phyloP scores from a whole-genome alignment of 2,888 invertebrate genomes.

The Bombylius discolor region DNA sequence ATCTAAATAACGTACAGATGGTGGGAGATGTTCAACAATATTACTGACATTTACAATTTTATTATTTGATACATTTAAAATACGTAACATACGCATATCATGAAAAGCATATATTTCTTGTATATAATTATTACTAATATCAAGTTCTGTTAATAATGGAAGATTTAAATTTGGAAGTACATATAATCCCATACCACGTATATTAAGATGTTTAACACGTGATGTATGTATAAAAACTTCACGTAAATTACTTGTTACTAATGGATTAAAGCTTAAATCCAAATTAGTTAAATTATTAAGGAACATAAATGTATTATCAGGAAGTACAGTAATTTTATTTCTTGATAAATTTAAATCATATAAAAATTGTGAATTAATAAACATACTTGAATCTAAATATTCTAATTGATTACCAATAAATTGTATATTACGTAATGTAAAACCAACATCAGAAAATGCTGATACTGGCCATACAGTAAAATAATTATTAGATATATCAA shows the following conservation, averaged over 20 bases:
- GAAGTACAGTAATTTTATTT: slow-evolving; percentile 71
- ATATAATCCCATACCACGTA: slow-evolving; percentile 64
- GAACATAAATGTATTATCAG: slow-evolving; percentile 79
- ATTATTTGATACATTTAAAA: slow-evolving; percentile 65
- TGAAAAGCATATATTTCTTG: slow-evolving; percentile 57
- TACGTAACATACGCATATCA: slow-evolving; percentile 55
- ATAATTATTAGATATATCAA: slow-evolving; percentile 67
- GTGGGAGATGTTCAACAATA: slow-evolving; percentile 59
- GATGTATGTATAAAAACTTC: slow-evolving; percentile 79
- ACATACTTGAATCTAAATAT: slow-evolving; percentile 77
- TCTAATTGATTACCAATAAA: slow-evolving; percentile 69
- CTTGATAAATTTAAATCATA: slow-evolving; percentile 62
- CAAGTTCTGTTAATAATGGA: slow-evolving; percentile 63
- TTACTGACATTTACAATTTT: slow-evolving; percentile 60
- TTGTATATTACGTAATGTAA: slow-evolving; percentile 64
- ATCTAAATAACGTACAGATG: slow-evolving; percentile 60
- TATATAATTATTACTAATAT: slow-evolving; percentile 66
- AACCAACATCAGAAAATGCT: slow-evolving; percentile 64
- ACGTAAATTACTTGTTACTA: slow-evolving; percentile 73
- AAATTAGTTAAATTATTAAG: slow-evolving; percentile 63
- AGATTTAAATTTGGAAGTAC: slow-evolving; percentile 64
- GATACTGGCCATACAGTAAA: slow-evolving; percentile 67
- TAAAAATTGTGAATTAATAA: slow-evolving; percentile 67
- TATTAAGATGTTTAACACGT: slow-evolving; percentile 60
- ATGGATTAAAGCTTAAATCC: slow-evolving; percentile 66